phyloP scores from a whole-genome alignment of 2,797 vertebrate species.

The Valencia hispanica region DNA sequence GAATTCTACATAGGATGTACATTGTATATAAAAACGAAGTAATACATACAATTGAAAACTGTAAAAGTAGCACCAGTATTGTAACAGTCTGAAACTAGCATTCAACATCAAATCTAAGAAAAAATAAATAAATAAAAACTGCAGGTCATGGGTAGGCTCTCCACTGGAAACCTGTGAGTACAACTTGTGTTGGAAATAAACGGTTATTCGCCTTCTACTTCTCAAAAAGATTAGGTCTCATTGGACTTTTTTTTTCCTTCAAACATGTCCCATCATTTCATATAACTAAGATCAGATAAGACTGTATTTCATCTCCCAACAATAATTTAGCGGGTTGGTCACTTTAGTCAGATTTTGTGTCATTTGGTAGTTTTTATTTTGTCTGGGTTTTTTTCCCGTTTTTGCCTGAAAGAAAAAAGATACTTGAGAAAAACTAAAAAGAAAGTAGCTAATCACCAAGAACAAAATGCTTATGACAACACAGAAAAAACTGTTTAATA shows the following conservation, averaged over 20 bases:
- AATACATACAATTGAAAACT: not conserved
- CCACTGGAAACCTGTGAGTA: too few relatives aligned
- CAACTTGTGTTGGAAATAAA: too few relatives aligned
- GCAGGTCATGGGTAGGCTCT: too few relatives aligned
- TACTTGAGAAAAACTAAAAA: not conserved
- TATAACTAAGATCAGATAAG: too few relatives aligned
- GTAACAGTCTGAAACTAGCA: not conserved
- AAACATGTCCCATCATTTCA: too few relatives aligned
- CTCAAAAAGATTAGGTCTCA: too few relatives aligned
- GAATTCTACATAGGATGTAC: not conserved
- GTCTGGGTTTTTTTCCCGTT: not conserved
- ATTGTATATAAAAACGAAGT: not conserved
- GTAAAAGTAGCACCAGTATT: not conserved
- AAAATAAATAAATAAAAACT: not conserved
- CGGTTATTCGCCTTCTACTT: too few relatives aligned
- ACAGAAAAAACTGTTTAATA: not conserved
- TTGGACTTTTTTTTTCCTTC: too few relatives aligned
- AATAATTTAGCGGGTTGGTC: too few relatives aligned
- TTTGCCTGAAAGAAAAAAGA: not conserved
- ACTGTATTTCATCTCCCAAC: too few relatives aligned
- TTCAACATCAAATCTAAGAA: not conserved
- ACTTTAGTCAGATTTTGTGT: too few relatives aligned
- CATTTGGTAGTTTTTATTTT: too few relatives aligned
- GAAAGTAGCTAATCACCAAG: not conserved
- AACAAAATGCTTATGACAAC: not conserved